Percentiles rank a stretch among this genome's conserved stretches.
These are phyloP conservation scores for Smittia sp. DNA, from an alignment of 2,888 invertebrate species.

Conservation along the genomic window DNA sequence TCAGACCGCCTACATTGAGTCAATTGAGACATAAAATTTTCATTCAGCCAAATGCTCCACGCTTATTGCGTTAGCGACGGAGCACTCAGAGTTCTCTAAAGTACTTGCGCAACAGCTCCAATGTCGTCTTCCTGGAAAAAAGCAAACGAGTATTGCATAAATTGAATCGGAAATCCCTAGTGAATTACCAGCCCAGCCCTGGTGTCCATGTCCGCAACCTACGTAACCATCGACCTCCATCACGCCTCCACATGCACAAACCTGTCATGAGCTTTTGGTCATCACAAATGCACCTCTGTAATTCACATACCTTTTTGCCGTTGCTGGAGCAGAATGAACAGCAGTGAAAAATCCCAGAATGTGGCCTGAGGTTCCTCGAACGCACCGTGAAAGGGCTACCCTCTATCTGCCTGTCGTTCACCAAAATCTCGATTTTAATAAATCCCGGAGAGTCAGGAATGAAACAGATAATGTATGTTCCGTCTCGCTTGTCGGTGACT, in stretches of 20 bases:
- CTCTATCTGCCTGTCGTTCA: slow-evolving; percentile 67
- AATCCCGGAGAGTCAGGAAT: slow-evolving; percentile 64
- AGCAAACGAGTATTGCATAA: not conserved
- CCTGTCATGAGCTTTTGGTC: too few species aligned
- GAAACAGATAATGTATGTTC: slow-evolving; percentile 62
- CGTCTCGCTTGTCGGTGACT: slow-evolving; percentile 63
- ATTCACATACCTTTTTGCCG: slow-evolving; percentile 60
- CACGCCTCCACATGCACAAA: slow-evolving; percentile 66
- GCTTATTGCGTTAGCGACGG: slow-evolving; percentile 52
- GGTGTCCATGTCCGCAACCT: slow-evolving; percentile 80
- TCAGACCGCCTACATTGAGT: not conserved
- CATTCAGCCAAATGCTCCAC: slow-evolving; percentile 13
- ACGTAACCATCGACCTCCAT: slow-evolving; percentile 65
- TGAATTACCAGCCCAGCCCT: slow-evolving; percentile 55
- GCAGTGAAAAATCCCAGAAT: slow-evolving; percentile 73
- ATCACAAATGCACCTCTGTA: too few species aligned
- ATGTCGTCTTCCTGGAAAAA: slow-evolving; percentile 69
- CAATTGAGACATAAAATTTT: not conserved
- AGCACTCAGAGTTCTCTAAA: slow-evolving; percentile 62
- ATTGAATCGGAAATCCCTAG: not conserved
- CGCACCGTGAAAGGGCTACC: slow-evolving; percentile 67
- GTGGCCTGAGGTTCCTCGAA: slow-evolving; percentile 63
- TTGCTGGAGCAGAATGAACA: slow-evolving; percentile 79
- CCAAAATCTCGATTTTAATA: slow-evolving; percentile 60
- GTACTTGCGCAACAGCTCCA: slow-evolving; percentile 79